Base-by-base conservation (phyloP, 2,797 vertebrate genomes). In the Syngnathus acus region DNA sequence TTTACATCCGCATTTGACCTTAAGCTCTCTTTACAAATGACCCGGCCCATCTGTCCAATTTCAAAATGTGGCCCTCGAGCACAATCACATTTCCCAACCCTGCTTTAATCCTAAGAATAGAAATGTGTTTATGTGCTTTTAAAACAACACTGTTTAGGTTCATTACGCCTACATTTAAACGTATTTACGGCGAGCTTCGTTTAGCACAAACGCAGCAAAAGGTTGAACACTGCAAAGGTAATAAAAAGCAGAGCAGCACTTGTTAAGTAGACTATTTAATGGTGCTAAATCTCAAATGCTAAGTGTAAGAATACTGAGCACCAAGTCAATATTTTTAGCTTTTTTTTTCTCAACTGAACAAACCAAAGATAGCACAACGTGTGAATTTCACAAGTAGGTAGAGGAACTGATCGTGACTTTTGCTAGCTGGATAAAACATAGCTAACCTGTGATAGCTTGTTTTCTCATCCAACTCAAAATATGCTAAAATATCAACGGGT, bases 141-240 rank as follows among this genome's bases (percentile, higher is more conserved):
- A 9, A 47, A 63, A 45, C 14, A 13, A 43, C 40, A 62, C 40
- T 11, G 60, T 62, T 62, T 21, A 16, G 21, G n/a, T n/a, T 39
- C 39, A 61, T 61, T 61, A 61, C 59, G n/a, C 39, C 40, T 43
- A 62, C 60, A 62, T 16, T 63, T 23, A 63, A 63, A 55, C 42
- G 9, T 65, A 42, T 65, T 51, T 65, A 38, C 47, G 64, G 32
- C 16, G 16, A 58, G 61, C 42, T 62, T 70, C 61, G 16, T 37
- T 55, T 65, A 66, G 65, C 51, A 53, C 26, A 59, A 65, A 54
- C 17, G 62, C 11, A 50, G 6, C 19, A 70, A 65, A 62, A 63
- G 62, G 26, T 48, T 32, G 42, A 32, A 32, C 40, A 57, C 37
- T 57, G 1, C 45, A 53, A 53, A 40, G 55, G 32, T 17, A 62